Evolutionary conservation across 2,113 vertebrate species (phyloP), one percentile per base, ranked within the genome.

Genomic region (Narcine bancroftii): DNA sequence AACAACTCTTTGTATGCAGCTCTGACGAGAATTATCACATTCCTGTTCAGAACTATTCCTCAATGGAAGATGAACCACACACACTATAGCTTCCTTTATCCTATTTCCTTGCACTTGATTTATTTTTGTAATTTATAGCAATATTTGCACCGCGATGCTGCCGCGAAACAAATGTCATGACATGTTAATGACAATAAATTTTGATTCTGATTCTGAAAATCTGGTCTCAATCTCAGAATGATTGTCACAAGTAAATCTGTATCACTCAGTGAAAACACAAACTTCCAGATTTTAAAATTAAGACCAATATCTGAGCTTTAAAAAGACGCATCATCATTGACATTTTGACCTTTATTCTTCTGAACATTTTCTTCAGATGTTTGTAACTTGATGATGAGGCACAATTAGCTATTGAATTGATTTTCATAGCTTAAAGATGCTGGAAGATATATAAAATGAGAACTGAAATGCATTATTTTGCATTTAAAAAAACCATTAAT

Each of bases 401-500:
- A 66, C 42, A 65, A 69, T 29, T 3, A 91, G 24, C 53, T 39
- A 91, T 91, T 69, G 26, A 45, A 45, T 39, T 69, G 11, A 91
- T 42, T 91, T 45, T 45, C 24, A 9, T 33, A n/a, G 69, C 11
- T 45, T 69, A 91, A 91, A 89, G 45, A 69, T 29, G 3, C 42
- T 69, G 21, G 39, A 89, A 66, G n/a, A 26, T 1, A 4, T 69
- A 1, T 26, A 45, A 66, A 39, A 42, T 45, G 63, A 91, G 63
- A 91, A 24, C 39, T 45, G 36, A 91, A 45, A 24, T 17, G 56
- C 24, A 69, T 91, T 91, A 91, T 45, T 91, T 91, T 91, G 24
- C 63, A 91, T 69, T 91, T 91, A 45, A 0, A 69, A 91, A 26
- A 91, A 10, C 2, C 7, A 4, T 91, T 91, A 45, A 91, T 69